Percentiles rank a stretch among this genome's conserved stretches.
Conservation (phyloP, 2,797 vertebrate genomes). For the Neomorphus geoffroyi region DNA sequence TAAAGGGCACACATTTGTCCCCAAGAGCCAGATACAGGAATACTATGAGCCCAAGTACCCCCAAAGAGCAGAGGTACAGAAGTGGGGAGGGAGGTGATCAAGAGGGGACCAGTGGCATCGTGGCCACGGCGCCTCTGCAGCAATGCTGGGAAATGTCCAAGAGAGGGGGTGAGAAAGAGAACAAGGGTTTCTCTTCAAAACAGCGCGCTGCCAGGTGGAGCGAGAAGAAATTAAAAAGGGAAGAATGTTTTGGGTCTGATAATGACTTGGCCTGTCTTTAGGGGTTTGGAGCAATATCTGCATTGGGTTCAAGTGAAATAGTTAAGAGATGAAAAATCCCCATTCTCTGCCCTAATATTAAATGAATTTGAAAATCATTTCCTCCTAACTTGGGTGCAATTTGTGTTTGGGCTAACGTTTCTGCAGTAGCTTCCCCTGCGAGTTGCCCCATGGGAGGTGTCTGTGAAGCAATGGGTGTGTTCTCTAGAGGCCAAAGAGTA, state of each 20-base stretch:
- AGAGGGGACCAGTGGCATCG: accelerated
- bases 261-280: background rate
- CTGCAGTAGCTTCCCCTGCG: background rate
- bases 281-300: background rate
- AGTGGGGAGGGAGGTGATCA: background rate
- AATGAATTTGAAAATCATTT: background rate
- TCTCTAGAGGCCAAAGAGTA: too few species aligned
- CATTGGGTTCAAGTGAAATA: background rate
- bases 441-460: background rate
- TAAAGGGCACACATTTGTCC: background rate
- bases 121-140: background rate
- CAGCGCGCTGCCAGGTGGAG: background rate
- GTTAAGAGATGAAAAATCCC: background rate
- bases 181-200: background rate
- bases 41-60: accelerated
- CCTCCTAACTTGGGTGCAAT: background rate
- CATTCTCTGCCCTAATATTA: background rate
- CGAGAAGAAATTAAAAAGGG: background rate
- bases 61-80: background rate
- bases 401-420: background rate
- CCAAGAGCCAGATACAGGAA: background rate
- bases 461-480: accelerated
- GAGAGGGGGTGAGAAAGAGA: background rate
- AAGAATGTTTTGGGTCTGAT: background rate
- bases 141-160: background rate